Percentiles rank a stretch among this genome's conserved stretches.
phyloP scores from a whole-genome alignment of 2,888 invertebrate genomes.

The Muscina levida region DNA sequence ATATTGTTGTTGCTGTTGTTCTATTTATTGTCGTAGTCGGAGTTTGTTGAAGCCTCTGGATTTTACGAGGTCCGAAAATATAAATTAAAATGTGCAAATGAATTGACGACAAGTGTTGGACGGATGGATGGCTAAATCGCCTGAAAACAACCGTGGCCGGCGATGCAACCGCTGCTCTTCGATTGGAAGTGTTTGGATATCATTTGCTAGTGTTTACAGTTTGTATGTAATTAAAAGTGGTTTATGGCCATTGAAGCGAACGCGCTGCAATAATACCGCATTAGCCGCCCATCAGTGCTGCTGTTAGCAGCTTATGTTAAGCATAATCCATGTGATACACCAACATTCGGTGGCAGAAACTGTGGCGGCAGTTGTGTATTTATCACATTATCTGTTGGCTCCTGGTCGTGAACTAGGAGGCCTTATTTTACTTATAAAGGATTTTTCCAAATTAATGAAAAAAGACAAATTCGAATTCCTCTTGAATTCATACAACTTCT shows the following conservation, averaged over 20 bases:
- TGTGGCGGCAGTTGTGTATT: not conserved
- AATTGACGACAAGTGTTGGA: slow-evolving; percentile 35
- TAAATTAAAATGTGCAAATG: slow-evolving; percentile 43
- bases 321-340: slow-evolving; percentile 24
- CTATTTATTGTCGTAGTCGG: not conserved
- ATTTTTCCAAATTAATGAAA: too few species aligned
- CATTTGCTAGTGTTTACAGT: slow-evolving; percentile 38
- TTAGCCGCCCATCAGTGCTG: slow-evolving; percentile 35
- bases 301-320: slow-evolving; percentile 43
- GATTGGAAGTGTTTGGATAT: not conserved
- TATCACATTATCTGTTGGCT: too few species aligned
- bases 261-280: slow-evolving; percentile 45
- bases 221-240: slow-evolving; percentile 54
- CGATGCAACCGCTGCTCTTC: too few species aligned
- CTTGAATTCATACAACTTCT: too few species aligned
- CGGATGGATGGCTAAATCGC: not conserved
- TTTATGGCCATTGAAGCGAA: slow-evolving; percentile 51
- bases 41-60: slow-evolving; percentile 14
- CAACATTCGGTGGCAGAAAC: slow-evolving; percentile 27
- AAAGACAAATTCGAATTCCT: too few species aligned
- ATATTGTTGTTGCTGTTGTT: slow-evolving; percentile 5
- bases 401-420: too few species aligned
- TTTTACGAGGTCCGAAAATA: slow-evolving; percentile 30
- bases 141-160: too few species aligned
- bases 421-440: too few species aligned